Conservation (phyloP, 2,797 vertebrate species). For the Toxotes lorentzi region DNA sequence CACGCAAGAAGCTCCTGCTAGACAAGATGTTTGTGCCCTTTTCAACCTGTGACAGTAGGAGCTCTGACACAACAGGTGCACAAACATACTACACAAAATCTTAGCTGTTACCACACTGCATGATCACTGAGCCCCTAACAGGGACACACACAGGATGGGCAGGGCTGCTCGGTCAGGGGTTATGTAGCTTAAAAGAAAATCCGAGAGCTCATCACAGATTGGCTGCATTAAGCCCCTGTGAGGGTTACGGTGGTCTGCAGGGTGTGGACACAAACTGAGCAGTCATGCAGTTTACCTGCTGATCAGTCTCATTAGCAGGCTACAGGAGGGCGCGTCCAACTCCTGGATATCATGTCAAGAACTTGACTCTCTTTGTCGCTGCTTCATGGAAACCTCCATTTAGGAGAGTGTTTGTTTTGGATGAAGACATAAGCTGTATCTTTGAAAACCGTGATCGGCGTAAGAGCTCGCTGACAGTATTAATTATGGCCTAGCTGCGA, state of each 20-base stretch:
- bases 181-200: conserved; percentile 26
- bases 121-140: conserved; percentile 3
- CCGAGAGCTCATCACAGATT: conserved; percentile 45
- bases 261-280: conserved; percentile 34
- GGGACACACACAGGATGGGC: conserved; percentile 32
- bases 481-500: neutral
- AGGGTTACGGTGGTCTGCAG: conserved; percentile 33
- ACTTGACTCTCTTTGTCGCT: conserved; percentile 55
- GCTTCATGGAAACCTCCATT: conserved; percentile 56
- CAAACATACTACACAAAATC: neutral
- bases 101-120: conserved; percentile 8
- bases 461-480: conserved; percentile 10
- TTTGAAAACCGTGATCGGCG: neutral
- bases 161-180: conserved; percentile 16
- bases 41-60: conserved; percentile 27
- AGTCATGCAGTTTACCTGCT: conserved; percentile 36
- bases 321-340: conserved; percentile 24
- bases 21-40: conserved; percentile 31
- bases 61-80: conserved; percentile 36
- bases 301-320: conserved; percentile 35
- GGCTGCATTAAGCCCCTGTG: conserved; percentile 10
- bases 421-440: conserved; percentile 36
- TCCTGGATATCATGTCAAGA: conserved; percentile 39
- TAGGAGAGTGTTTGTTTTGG: conserved; percentile 55
- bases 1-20: conserved; percentile 7